Percentiles rank a stretch among this genome's conserved stretches.
Evolutionary conservation across 2,797 vertebrate species (phyloP).

Genomic region (Eremophila alpestris): DNA sequence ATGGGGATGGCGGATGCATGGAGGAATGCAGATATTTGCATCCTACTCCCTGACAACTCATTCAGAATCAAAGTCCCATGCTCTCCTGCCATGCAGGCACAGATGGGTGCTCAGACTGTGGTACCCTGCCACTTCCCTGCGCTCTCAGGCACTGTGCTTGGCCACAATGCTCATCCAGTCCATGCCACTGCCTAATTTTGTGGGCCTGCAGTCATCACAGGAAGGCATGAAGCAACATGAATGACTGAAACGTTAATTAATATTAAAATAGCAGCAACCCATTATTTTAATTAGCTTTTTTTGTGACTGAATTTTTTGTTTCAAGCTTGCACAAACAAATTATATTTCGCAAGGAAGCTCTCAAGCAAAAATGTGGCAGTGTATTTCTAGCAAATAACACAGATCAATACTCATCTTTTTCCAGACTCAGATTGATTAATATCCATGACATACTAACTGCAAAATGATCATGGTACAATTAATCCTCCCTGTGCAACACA

Average conservation of each 20-base stretch:
- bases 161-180: fast-evolving
- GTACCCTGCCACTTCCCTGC: neutral
- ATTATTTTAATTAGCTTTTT: constrained; percentile 45
- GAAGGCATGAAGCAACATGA: neutral
- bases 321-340: constrained; percentile 30
- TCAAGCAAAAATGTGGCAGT: constrained; percentile 26
- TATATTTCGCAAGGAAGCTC: constrained; percentile 24
- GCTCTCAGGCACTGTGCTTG: neutral
- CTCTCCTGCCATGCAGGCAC: neutral
- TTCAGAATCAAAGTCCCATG: fast-evolving
- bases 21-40: neutral
- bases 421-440: constrained; percentile 34
- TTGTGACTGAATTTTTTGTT: constrained; percentile 37
- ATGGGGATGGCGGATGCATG: fast-evolving
- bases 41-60: neutral
- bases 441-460: constrained; percentile 21
- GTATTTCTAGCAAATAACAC: neutral
- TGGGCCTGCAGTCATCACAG: neutral
- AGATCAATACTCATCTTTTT: constrained; percentile 55
- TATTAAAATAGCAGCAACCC: constrained; percentile 14
- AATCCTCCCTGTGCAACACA: constrained; percentile 11
- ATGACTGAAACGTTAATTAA: neutral
- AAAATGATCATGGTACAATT: neutral
- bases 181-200: neutral
- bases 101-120: neutral